These are phyloP conservation scores for Pandemis heparana DNA, from an alignment of 2,888 invertebrate genomes.

Conservation along the genomic window DNA sequence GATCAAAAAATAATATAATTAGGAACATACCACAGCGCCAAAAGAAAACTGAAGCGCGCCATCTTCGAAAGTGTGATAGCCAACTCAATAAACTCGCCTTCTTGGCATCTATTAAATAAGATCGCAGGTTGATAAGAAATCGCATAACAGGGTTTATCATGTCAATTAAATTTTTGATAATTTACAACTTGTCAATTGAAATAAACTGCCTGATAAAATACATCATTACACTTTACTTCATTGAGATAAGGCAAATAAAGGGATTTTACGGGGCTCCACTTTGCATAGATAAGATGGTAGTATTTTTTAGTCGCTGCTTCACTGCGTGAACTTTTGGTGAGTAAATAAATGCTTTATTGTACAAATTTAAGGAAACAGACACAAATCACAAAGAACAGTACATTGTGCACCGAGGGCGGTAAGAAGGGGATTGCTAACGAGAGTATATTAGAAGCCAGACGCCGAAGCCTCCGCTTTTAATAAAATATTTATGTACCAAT, in stretches of 20 bases:
- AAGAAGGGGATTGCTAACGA: too few relatives aligned
- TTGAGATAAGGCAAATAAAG: neutral
- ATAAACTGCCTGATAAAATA: neutral
- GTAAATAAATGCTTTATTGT: too few relatives aligned
- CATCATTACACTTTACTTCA: neutral
- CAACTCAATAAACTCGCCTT: neutral
- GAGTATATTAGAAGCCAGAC: too few relatives aligned
- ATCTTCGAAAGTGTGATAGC: neutral
- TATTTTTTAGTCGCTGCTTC: too few relatives aligned
- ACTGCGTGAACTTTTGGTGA: neutral
- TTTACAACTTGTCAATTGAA: constrained; percentile 3
- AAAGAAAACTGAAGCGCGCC: neutral
- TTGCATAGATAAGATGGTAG: neutral
- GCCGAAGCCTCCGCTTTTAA: too few relatives aligned
- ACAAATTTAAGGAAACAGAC: too few relatives aligned
- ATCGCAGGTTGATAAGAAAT: neutral
- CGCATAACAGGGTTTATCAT: neutral
- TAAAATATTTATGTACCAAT: too few relatives aligned
- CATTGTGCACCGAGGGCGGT: too few relatives aligned
- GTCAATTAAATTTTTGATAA: neutral
- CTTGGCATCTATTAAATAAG: constrained; percentile 7
- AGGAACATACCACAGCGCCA: constrained; percentile 4
- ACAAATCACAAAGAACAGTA: too few relatives aligned
- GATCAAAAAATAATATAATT: neutral
- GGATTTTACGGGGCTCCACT: neutral